Evolutionary conservation across 2,888 invertebrate species (phyloP), one percentile per base, ranked within the genome.

Genomic region (Heliconius sara): DNA sequence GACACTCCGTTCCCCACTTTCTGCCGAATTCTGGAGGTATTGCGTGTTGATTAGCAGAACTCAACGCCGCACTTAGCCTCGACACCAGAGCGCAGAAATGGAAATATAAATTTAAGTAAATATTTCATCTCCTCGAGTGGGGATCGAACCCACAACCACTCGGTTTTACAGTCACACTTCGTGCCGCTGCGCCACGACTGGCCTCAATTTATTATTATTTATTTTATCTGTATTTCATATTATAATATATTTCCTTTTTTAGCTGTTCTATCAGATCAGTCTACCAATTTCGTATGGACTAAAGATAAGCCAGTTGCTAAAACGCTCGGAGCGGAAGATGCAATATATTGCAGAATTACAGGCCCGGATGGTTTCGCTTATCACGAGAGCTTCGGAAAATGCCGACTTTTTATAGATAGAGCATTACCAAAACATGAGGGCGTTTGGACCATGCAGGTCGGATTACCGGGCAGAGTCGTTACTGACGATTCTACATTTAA

Each of bases 361-460:
- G 88, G 90, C 52, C 87, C 89, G 0, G 66, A 74, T 22, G 86
- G 86, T 0, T 76, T 83, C 25, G 82, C 81, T 0, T 83, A 89
- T 10, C 92, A 87, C 79, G 91, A 93, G 47, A 87, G 87, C 63
- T 93, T 93, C 75, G 92, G 94, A 3, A 87, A 84, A 78, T 95
- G 95, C 82, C 84, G 80, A 63, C 82, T 94, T n/a, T 81, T 78
- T 1, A 30, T 94, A 22, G 86, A 88, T 6, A 88, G 88, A 73
- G 91, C 88, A 0, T 86, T 84, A 1, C 25, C 30, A 0, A 86
- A 88, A 7, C 91, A 93, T 77, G 65, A 76, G 4, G 94, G 94
- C 0, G n/a, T 57, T 0, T 95, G 94, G 94, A 88, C 22, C 22
- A 86, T 92, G 84, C 79, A 81, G 1, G 84, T 91, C 3, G 91